Evolutionary conservation across 2,797 vertebrate species (phyloP).

Genomic region (Rhinella marina): DNA sequence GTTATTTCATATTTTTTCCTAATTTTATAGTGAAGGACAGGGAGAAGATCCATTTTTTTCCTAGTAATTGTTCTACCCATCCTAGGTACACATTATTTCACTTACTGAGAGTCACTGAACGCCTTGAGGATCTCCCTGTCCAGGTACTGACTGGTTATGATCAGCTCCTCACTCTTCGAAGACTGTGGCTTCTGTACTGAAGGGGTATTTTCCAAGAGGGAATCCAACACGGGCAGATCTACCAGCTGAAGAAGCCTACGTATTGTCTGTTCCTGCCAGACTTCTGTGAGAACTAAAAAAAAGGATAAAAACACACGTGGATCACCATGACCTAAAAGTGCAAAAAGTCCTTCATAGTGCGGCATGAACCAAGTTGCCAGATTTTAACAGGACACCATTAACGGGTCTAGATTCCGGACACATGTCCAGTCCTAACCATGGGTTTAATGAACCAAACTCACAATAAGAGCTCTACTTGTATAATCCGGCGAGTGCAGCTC

Average conservation of each 20-base stretch:
- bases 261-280: slow-evolving; percentile 95
- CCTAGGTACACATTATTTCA: slow-evolving; percentile 41
- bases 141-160: slow-evolving; percentile 86
- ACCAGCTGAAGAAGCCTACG: slow-evolving; percentile 90
- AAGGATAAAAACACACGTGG: neutral
- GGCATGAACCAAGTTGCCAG: too few species aligned
- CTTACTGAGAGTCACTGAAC: slow-evolving; percentile 94
- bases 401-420: too few species aligned
- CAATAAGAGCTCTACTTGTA: too few species aligned
- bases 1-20: too few species aligned
- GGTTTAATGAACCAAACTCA: too few species aligned
- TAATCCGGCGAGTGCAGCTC: too few species aligned
- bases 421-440: too few species aligned
- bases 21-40: too few species aligned
- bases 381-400: too few species aligned
- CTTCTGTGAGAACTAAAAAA: slow-evolving; percentile 86
- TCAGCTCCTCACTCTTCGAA: slow-evolving; percentile 77
- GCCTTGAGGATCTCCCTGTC: slow-evolving; percentile 95
- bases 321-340: neutral
- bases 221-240: slow-evolving; percentile 92
- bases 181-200: slow-evolving; percentile 70
- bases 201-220: slow-evolving; percentile 81
- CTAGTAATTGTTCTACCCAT: too few species aligned
- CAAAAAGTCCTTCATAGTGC: neutral
- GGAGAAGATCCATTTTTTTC: too few species aligned